Conservation (phyloP, 2,113 vertebrate species). For the Nothobranchius furzeri region DNA sequence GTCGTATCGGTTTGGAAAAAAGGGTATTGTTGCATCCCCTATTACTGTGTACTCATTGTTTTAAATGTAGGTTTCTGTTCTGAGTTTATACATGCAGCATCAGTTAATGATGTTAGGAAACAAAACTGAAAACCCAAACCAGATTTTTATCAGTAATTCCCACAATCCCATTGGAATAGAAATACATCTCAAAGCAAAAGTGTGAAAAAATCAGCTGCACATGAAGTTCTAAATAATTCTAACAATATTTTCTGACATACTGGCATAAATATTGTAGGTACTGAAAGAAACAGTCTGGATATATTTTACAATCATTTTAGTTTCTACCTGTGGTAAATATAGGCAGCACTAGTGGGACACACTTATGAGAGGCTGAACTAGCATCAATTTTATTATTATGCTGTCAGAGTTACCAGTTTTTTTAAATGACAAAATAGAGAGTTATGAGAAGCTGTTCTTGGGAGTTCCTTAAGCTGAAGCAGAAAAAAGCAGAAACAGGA, state of each 20-base stretch:
- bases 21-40: too few species aligned
- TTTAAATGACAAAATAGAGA: too few species aligned
- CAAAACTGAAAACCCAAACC: constrained; percentile 22
- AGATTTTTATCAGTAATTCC: constrained; percentile 6
- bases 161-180: constrained; percentile 13
- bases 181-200: constrained; percentile 41
- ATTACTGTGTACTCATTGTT: too few species aligned
- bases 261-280: constrained; percentile 50
- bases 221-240: constrained; percentile 38
- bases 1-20: too few species aligned
- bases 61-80: constrained; percentile 30
- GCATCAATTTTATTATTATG: too few species aligned
- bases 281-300: constrained; percentile 34
- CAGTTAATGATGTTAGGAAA: constrained; percentile 11
- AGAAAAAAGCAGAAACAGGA: neutral
- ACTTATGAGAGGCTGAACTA: too few species aligned
- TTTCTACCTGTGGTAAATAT: neutral
- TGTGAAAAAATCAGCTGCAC: constrained; percentile 58
- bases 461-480: too few species aligned
- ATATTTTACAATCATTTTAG: neutral
- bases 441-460: too few species aligned
- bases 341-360: neutral
- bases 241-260: constrained; percentile 64
- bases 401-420: too few species aligned
- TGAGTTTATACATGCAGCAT: neutral